A percentile compares a stretch with the other conserved stretches of the same genome.
phyloP scores from a whole-genome alignment of 2,113 vertebrate genomes.

The Corapipo altera region DNA sequence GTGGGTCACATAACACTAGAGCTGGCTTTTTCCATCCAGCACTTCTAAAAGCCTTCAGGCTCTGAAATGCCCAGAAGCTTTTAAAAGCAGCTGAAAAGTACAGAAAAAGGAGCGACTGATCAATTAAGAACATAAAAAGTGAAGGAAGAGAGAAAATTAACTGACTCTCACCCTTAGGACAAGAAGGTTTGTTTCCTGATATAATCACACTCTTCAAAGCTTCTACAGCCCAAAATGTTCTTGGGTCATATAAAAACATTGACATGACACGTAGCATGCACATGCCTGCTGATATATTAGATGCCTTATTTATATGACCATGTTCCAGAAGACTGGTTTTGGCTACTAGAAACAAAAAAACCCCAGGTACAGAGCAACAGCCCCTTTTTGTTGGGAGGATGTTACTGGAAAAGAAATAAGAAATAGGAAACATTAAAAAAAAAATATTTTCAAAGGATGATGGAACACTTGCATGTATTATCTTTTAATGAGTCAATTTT shows the following conservation, averaged over 20 bases:
- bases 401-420: neutral
- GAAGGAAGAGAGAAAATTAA: neutral
- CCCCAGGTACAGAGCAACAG: neutral
- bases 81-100: neutral
- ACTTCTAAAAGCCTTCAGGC: neutral
- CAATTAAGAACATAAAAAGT: neutral
- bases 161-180: neutral
- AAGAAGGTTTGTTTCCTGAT: neutral
- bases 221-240: neutral
- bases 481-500: neutral
- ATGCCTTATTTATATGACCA: neutral
- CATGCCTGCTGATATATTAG: neutral
- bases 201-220: neutral
- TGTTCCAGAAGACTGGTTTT: neutral
- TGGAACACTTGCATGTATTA: neutral
- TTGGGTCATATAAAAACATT: neutral
- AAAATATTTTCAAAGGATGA: neutral
- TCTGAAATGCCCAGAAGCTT: neutral
- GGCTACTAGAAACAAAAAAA: neutral
- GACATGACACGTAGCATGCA: neutral
- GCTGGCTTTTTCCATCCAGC: neutral
- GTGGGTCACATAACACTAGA: neutral
- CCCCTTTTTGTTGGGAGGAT: neutral
- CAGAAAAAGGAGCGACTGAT: neutral
- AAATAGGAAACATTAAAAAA: neutral